These are phyloP conservation scores for Anneissia japonica DNA, from an alignment of 35 echinoderm and acorn worm species.

Conservation along the genomic window DNA sequence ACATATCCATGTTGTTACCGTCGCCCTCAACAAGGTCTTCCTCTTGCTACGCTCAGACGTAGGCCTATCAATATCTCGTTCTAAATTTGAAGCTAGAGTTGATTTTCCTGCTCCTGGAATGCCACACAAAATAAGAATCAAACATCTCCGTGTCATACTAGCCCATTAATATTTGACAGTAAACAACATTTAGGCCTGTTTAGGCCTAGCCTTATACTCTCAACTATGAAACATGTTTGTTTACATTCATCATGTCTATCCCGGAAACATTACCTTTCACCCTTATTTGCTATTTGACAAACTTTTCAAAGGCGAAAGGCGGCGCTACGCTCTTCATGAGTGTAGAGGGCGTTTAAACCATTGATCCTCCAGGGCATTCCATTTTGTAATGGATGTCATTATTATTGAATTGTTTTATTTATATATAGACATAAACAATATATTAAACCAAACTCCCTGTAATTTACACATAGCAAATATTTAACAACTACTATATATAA, in stretches of 20 bases:
- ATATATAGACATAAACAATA: too few relatives aligned
- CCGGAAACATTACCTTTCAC: neutral
- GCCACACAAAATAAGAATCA: constrained; percentile 35
- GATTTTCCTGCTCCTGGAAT: constrained; percentile 65
- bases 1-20: neutral
- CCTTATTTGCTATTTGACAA: neutral
- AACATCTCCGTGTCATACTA: neutral
- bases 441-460: too few relatives aligned
- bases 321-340: too few relatives aligned
- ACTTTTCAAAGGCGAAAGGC: neutral
- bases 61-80: neutral
- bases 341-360: neutral
- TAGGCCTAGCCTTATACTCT: too few relatives aligned
- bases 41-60: neutral
- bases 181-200: too few relatives aligned
- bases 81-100: neutral
- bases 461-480: too few relatives aligned
- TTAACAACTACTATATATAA: too few relatives aligned
- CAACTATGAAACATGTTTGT: neutral
- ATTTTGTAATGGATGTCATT: too few relatives aligned
- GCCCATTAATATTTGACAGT: neutral
- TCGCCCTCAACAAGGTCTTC: too few relatives aligned
- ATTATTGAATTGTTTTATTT: too few relatives aligned
- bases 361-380: neutral
- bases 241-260: neutral